phyloP scores from a whole-genome alignment of 2,888 invertebrate genomes.

The Caenorhabditis drosophilae region DNA sequence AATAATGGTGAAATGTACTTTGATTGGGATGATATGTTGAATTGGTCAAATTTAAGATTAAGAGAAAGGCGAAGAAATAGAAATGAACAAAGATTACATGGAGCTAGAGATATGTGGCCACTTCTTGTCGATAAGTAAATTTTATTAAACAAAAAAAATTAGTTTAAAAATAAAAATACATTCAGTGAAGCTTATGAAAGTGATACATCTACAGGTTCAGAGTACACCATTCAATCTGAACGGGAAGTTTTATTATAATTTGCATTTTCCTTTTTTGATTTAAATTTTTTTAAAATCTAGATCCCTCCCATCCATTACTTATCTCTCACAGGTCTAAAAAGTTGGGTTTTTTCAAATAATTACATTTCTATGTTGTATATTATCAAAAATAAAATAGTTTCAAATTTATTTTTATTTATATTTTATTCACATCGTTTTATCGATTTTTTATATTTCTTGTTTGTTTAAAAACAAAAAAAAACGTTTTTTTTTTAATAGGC shows the following conservation, averaged over 20 bases:
- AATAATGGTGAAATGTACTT: background rate
- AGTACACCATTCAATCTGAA: background rate
- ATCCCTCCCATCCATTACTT: too few species aligned
- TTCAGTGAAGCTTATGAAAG: constrained; percentile 22
- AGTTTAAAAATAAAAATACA: too few species aligned
- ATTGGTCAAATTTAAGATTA: constrained; percentile 1
- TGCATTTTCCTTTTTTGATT: too few species aligned
- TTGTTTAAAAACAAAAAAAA: background rate
- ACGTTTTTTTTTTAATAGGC: background rate
- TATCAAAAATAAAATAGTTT: too few species aligned
- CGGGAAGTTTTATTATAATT: too few species aligned
- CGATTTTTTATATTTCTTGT: background rate
- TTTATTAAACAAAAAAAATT: constrained; percentile 1
- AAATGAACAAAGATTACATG: constrained; percentile 35
- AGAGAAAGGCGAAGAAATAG: constrained; percentile 20
- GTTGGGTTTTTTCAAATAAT: too few species aligned
- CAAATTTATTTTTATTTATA: too few species aligned
- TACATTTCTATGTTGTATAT: too few species aligned
- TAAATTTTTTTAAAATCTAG: too few species aligned
- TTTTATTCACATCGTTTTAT: background rate
- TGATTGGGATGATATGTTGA: constrained; percentile 33
- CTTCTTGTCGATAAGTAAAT: constrained; percentile 39
- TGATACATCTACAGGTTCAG: constrained; percentile 11
- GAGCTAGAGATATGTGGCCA: constrained; percentile 55
- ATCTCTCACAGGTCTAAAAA: too few species aligned